These are phyloP conservation scores for Lacanobia wlatinum DNA, from an alignment of 2,888 invertebrate genomes.

Conservation along the genomic window DNA sequence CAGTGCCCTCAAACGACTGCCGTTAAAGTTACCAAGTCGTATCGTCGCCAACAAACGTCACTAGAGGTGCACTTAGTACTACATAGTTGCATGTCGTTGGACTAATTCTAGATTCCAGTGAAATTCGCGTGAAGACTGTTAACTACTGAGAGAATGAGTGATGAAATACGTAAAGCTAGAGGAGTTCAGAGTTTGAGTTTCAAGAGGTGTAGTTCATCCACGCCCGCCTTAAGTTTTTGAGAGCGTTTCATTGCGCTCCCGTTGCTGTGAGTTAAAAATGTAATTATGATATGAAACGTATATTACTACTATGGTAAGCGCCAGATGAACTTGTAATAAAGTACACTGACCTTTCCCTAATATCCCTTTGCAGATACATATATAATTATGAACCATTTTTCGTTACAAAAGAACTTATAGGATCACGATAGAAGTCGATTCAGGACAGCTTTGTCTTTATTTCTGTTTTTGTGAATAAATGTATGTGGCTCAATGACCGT, in stretches of 20 bases:
- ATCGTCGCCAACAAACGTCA: conserved; percentile 49
- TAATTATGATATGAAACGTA: background rate
- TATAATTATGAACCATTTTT: too few species aligned
- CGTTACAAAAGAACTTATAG: too few species aligned
- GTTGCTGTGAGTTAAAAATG: conserved; percentile 18
- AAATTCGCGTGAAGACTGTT: conserved; percentile 35
- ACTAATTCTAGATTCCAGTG: conserved; percentile 35
- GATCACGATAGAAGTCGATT: too few species aligned
- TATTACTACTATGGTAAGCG: background rate
- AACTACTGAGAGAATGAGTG: conserved; percentile 50
- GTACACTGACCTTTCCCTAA: too few species aligned
- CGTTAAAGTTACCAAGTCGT: conserved; percentile 57
- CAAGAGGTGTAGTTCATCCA: conserved; percentile 33
- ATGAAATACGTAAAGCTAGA: conserved; percentile 41
- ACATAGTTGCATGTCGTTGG: conserved; percentile 31
- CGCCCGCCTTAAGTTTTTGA: conserved; percentile 38
- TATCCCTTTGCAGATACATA: too few species aligned
- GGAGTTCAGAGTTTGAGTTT: conserved; percentile 40
- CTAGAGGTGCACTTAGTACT: conserved; percentile 40
- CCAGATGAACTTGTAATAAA: too few species aligned
- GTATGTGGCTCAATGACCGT: too few species aligned
- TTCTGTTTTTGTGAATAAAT: too few species aligned
- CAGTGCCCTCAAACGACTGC: conserved; percentile 69
- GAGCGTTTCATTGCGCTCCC: conserved; percentile 28
- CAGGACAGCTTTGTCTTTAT: too few species aligned